Conservation (phyloP, 2,797 vertebrate genomes). For the Danio jaintianensis region DNA sequence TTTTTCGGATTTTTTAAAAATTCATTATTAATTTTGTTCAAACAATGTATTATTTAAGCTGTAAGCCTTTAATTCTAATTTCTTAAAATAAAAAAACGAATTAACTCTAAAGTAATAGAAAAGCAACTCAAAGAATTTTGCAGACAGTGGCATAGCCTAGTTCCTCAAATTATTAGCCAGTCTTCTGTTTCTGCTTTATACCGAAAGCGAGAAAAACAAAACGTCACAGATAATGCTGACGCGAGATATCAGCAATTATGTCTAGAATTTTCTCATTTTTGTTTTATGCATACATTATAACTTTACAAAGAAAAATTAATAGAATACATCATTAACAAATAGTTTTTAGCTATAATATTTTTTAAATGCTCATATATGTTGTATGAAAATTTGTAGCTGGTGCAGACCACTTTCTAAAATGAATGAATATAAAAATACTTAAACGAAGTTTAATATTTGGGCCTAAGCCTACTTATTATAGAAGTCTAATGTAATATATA, state of each 20-base stretch:
- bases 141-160: background rate
- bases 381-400: too few relatives aligned
- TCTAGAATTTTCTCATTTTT: background rate
- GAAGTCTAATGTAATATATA: background rate
- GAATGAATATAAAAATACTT: too few relatives aligned
- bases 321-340: too few relatives aligned
- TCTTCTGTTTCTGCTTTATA: background rate
- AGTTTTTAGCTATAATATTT: too few relatives aligned
- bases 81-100: background rate
- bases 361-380: too few relatives aligned
- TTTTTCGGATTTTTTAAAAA: background rate
- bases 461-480: background rate
- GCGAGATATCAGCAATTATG: background rate
- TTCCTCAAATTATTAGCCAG: background rate
- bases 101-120: too few relatives aligned
- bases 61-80: too few relatives aligned
- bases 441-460: too few relatives aligned
- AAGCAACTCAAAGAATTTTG: too few relatives aligned
- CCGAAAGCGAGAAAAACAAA: too few relatives aligned
- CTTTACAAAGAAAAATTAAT: background rate
- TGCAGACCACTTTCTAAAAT: too few relatives aligned
- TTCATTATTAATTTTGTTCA: background rate
- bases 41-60: too few relatives aligned
- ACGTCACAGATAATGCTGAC: background rate
- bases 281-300: background rate